Conservation (phyloP, 2,113 vertebrate species). For the Dromaius novaehollandiae region DNA sequence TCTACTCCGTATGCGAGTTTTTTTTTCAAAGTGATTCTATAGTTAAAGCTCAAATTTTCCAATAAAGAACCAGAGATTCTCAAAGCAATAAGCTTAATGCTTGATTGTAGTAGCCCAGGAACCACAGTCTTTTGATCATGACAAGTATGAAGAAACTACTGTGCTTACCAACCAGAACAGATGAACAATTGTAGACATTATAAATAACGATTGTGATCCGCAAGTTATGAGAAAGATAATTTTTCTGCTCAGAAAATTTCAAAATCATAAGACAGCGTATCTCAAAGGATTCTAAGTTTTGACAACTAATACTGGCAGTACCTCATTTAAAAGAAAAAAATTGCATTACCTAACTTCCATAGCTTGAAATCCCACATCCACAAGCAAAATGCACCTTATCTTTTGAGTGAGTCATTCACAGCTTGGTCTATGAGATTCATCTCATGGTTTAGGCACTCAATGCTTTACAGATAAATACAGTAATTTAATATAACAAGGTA, state of each 20-base stretch:
- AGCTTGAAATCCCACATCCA: not conserved
- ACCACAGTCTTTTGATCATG: not conserved
- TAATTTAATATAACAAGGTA: not conserved
- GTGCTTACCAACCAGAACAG: not conserved
- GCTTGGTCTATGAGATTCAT: not conserved
- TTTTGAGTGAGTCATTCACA: not conserved
- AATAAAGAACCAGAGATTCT: not conserved
- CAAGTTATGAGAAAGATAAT: not conserved
- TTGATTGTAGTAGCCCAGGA: not conserved
- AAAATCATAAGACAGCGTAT: not conserved
- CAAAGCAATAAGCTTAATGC: not conserved
- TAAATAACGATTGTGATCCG: not conserved
- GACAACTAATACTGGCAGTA: not conserved
- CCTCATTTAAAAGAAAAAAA: not conserved
- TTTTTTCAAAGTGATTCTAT: not conserved
- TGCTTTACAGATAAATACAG: not conserved
- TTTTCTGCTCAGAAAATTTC: not conserved
- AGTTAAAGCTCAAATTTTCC: not conserved
- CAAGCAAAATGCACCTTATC: not conserved
- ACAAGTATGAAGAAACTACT: not conserved
- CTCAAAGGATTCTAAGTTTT: not conserved
- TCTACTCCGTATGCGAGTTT: not conserved
- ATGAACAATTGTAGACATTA: not conserved
- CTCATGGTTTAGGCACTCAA: not conserved
- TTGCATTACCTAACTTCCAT: not conserved